phyloP scores from a whole-genome alignment of 1,140 invertebrate genomes.

The Pseudomyrmex cubaensis region DNA sequence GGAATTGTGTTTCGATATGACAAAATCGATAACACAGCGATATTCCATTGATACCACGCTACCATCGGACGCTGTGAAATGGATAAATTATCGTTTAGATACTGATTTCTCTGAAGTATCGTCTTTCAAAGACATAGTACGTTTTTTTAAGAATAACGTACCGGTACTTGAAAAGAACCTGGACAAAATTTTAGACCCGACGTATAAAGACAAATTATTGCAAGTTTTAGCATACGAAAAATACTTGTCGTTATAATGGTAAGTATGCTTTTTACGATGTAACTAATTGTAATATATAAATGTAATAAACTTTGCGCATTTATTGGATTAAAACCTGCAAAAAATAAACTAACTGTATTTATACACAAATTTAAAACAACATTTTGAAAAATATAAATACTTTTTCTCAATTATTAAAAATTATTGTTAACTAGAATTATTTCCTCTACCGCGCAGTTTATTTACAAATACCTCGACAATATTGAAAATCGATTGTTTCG shows the following conservation, averaged over 20 bases:
- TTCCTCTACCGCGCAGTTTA: too few species aligned
- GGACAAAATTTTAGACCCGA: slow-evolving; percentile 74
- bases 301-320: background rate
- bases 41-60: slow-evolving; percentile 58
- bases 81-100: slow-evolving; percentile 66
- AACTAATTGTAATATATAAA: slow-evolving; percentile 11
- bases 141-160: slow-evolving; percentile 64
- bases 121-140: slow-evolving; percentile 66
- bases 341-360: slow-evolving; percentile 22
- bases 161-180: slow-evolving; percentile 66
- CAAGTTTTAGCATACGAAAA: slow-evolving; percentile 71
- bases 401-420: too few species aligned
- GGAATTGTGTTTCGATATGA: slow-evolving; percentile 63
- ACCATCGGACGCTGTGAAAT: slow-evolving; percentile 45
- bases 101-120: slow-evolving; percentile 52
- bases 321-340: background rate
- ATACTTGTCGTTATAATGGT: slow-evolving; percentile 30
- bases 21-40: slow-evolving; percentile 57
- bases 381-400: background rate
- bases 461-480: too few species aligned
- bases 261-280: background rate
- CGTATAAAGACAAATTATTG: slow-evolving; percentile 75
- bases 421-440: too few species aligned
- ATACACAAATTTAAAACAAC: slow-evolving; percentile 8
- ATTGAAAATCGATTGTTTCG: too few species aligned